phyloP scores from a whole-genome alignment of 2,888 invertebrate species.

The Archips crataeganus region DNA sequence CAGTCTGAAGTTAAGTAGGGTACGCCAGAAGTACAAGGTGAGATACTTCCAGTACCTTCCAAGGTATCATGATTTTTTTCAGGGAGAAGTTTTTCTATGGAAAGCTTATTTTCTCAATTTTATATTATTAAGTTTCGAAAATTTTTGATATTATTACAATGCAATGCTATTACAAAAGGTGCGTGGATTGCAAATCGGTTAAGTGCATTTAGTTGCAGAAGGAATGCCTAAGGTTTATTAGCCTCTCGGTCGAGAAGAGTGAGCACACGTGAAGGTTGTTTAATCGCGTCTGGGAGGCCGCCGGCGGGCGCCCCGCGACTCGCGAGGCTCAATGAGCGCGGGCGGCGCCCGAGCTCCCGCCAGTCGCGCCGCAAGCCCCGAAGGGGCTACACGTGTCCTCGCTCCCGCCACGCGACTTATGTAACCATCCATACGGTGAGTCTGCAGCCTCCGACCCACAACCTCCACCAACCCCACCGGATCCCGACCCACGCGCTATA shows the following conservation, averaged over 20 bases:
- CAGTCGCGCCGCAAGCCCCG: slow-evolving; percentile 82
- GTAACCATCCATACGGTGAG: slow-evolving; percentile 84
- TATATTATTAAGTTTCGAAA: no score
- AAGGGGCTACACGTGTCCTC: slow-evolving; percentile 80
- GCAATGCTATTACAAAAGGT: not conserved
- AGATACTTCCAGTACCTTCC: no score
- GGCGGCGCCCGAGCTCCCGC: slow-evolving; percentile 74
- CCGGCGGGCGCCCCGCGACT: slow-evolving; percentile 62
- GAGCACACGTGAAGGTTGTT: slow-evolving; percentile 76
- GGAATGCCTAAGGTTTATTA: slow-evolving; percentile 76
- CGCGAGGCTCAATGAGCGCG: slow-evolving; percentile 74
- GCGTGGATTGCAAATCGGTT: not conserved
- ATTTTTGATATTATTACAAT: not conserved
- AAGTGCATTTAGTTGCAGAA: slow-evolving; percentile 53
- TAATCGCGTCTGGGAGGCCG: slow-evolving; percentile 75
- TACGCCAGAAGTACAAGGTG: no score
- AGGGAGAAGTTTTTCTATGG: no score
- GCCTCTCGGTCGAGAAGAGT: slow-evolving; percentile 61
- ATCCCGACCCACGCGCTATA: slow-evolving; percentile 60
- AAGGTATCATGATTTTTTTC: no score
- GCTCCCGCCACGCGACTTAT: slow-evolving; percentile 78
- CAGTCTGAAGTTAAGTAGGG: no score
- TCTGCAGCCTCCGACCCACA: slow-evolving; percentile 71
- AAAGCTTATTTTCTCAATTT: no score
- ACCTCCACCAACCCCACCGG: slow-evolving; percentile 70